phyloP scores from a whole-genome alignment of 2,113 vertebrate species.

The Misgurnus anguillicaudatus region DNA sequence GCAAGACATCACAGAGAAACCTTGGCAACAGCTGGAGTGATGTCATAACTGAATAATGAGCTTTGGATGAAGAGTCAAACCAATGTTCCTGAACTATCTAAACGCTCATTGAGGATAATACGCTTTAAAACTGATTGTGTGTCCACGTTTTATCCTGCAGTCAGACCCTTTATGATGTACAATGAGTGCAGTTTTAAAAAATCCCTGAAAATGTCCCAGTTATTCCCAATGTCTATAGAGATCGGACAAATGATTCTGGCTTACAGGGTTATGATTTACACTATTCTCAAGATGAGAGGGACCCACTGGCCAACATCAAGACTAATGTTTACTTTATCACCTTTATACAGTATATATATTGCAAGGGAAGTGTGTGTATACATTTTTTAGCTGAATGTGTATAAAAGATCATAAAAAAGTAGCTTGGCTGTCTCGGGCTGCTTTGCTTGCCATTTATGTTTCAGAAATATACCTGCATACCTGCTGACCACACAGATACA shows the following conservation, averaged over 20 bases:
- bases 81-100: constrained; percentile 42
- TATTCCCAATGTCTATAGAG: constrained; percentile 55
- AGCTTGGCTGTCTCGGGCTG: neutral
- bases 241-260: neutral
- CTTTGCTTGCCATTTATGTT: constrained; percentile 19
- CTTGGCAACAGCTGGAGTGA: neutral
- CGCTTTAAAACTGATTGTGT: constrained; percentile 55
- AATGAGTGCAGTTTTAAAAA: neutral
- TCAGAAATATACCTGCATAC: constrained; percentile 7
- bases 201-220: constrained; percentile 61
- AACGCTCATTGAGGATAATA: constrained; percentile 52
- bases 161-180: constrained; percentile 53
- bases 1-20: neutral
- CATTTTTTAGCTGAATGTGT: constrained; percentile 28
- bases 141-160: constrained; percentile 62
- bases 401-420: constrained; percentile 41
- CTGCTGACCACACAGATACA: neutral
- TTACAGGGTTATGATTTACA: neutral
- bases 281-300: no score
- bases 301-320: neutral
- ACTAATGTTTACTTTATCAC: constrained; percentile 32
- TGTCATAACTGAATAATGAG: neutral
- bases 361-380: constrained; percentile 6
- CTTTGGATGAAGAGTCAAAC: constrained; percentile 1
- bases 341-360: neutral